Conservation (phyloP, 2,888 invertebrate genomes). For the Hybos culiciformis region DNA sequence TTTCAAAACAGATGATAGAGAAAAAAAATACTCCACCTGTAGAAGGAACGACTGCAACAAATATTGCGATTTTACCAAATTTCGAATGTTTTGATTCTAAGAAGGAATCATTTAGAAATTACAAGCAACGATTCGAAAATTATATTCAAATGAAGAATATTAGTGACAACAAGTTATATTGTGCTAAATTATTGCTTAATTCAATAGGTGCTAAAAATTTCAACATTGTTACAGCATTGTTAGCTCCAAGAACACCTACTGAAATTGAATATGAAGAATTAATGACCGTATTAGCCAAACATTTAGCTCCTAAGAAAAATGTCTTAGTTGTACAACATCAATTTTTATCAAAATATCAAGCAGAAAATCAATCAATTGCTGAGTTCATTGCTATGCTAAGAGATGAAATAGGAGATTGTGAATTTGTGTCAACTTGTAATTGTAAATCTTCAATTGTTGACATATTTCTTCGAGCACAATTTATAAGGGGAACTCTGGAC, state of each 20-base stretch:
- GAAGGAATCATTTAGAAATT: too few relatives aligned
- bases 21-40: too few relatives aligned
- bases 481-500: not conserved
- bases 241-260: not conserved
- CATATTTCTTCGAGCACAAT: not conserved
- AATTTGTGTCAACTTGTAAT: not conserved
- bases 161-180: too few relatives aligned
- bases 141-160: too few relatives aligned
- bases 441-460: not conserved
- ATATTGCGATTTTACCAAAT: too few relatives aligned
- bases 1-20: too few relatives aligned
- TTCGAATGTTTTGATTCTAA: too few relatives aligned
- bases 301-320: too few relatives aligned
- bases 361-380: slow-evolving; percentile 1
- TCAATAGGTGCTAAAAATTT: not conserved
- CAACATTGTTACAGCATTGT: not conserved
- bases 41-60: too few relatives aligned
- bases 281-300: not conserved
- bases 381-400: not conserved
- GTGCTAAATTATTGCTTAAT: not conserved
- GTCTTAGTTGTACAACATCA: too few relatives aligned
- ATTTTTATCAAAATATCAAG: slow-evolving; percentile 1
- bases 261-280: not conserved
- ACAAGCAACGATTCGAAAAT: too few relatives aligned
- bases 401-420: not conserved